Evolutionary conservation across 2,797 vertebrate species (phyloP).

Genomic region (Poecilia wingei): DNA sequence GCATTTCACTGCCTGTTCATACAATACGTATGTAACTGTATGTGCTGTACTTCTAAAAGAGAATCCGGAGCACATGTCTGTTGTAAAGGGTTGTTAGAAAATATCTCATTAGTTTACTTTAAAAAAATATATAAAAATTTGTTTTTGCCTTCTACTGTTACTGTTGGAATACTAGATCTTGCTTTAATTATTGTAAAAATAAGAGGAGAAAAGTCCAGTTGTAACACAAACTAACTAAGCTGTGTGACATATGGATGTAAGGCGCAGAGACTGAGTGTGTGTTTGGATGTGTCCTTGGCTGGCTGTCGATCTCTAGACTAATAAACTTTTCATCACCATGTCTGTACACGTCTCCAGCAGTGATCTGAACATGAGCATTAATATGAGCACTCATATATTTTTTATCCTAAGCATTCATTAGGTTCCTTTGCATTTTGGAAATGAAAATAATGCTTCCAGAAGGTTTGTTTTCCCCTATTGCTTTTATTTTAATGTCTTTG

Average conservation of each 20-base stretch:
- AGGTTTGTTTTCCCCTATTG: not conserved
- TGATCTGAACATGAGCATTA: constrained; percentile 50
- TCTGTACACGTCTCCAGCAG: constrained; percentile 51
- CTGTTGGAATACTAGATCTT: constrained; percentile 67
- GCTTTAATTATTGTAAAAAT: constrained; percentile 68
- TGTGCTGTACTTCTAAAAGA: constrained; percentile 62
- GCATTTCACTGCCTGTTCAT: constrained; percentile 82
- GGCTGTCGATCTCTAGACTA: constrained; percentile 55
- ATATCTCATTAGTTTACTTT: constrained; percentile 41
- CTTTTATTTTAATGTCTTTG: not conserved
- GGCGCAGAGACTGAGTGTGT: constrained; percentile 7
- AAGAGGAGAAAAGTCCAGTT: constrained; percentile 40
- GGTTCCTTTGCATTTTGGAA: constrained; percentile 46
- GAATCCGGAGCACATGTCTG: constrained; percentile 58
- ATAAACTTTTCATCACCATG: constrained; percentile 49
- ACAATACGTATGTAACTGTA: constrained; percentile 55
- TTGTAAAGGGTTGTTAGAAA: constrained; percentile 59
- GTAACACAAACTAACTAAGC: constrained; percentile 54
- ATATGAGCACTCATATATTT: constrained; percentile 58
- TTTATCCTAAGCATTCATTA: constrained; percentile 42
- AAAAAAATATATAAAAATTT: not conserved
- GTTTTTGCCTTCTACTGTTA: constrained; percentile 51
- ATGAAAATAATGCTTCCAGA: constrained; percentile 20
- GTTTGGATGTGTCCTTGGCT: constrained; percentile 44
- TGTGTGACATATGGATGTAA: constrained; percentile 54